Base-by-base conservation (phyloP, 2,888 invertebrate genomes). In the Ochropacha duplaris region DNA sequence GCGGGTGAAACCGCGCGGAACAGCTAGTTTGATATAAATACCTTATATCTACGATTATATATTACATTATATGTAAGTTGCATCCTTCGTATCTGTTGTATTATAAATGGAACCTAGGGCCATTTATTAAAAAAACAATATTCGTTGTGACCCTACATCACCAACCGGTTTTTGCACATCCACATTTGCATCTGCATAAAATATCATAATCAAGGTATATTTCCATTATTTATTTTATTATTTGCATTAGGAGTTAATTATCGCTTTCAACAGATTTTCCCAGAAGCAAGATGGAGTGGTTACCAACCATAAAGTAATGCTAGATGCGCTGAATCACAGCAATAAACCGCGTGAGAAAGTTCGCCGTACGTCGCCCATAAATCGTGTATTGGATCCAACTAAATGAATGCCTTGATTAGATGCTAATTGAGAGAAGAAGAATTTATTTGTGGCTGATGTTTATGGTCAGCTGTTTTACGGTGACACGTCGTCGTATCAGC, bases 351-450 rank as follows among this genome's bases (percentile, higher is more conserved):
- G 87, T 90, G 91, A 86, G 91, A 92, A 90, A 87, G 83, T 81
- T 72, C 69, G 67, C 72, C 69, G 74, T 71, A 72, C 64, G 65
- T 57, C 69, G 78, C 74, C 72, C 78, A 81, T 90, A 88, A 90
- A 89, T 86, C 75, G 79, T 84, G 63, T 78, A 82, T 82, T 81
- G 68, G 77, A 77, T 77, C 79, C 73, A 68, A 82, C 77, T 88
- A 83, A 90, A 87, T 80, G 86, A 82, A 81, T 79, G 83, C 80
- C 80, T 88, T 88, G 85, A 89, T 88, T 85, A 74, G 81, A 84
- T 79, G 81, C 81, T 88, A 86, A 90, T 90, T 86, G 85, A 87
- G 72, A 83, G 81, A 78, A 85, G 76, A 84, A 88, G 78, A 83
- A 78, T 76, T 80, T 82, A 84, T 81, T 78, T 87, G 83, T 86